Evolutionary conservation across 2,113 vertebrate species (phyloP).

Genomic region (Neogobius melanostomus): DNA sequence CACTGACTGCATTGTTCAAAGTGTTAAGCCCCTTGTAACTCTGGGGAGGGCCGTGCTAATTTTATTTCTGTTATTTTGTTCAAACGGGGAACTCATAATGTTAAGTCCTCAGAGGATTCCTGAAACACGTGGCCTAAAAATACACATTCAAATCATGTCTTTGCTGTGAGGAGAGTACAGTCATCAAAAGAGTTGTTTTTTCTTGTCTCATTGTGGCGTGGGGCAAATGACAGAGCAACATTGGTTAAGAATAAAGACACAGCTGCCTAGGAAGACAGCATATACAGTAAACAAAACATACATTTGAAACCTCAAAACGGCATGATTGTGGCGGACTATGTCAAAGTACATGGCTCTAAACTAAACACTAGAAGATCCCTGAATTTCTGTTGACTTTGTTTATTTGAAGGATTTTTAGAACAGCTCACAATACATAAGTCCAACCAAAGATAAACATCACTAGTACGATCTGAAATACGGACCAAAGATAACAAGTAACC

Average conservation of each 20-base stretch:
- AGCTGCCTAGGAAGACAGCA: slow-evolving; percentile 47
- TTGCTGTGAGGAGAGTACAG: slow-evolving; percentile 2
- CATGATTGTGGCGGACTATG: background rate
- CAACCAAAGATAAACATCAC: no score
- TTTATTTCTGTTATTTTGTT: no score
- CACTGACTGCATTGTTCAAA: no score
- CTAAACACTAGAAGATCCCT: no score
- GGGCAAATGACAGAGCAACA: slow-evolving; percentile 64
- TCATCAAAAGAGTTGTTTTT: slow-evolving; percentile 36
- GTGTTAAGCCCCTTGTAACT: no score
- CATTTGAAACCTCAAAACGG: background rate
- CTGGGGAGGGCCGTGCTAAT: no score
- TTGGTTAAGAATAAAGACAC: slow-evolving; percentile 47
- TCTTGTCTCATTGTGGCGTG: slow-evolving; percentile 48
- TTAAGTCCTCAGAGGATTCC: background rate
- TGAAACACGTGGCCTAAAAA: background rate
- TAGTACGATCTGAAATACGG: no score
- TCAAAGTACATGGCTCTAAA: background rate
- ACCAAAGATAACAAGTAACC: no score
- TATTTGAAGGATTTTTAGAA: no score
- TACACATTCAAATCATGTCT: background rate
- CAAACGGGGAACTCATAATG: no score
- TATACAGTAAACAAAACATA: slow-evolving; percentile 23
- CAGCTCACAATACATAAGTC: no score
- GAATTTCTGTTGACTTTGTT: no score